Evolutionary conservation across 2,797 vertebrate species (phyloP).

Genomic region (Mormyrops attenuatus): DNA sequence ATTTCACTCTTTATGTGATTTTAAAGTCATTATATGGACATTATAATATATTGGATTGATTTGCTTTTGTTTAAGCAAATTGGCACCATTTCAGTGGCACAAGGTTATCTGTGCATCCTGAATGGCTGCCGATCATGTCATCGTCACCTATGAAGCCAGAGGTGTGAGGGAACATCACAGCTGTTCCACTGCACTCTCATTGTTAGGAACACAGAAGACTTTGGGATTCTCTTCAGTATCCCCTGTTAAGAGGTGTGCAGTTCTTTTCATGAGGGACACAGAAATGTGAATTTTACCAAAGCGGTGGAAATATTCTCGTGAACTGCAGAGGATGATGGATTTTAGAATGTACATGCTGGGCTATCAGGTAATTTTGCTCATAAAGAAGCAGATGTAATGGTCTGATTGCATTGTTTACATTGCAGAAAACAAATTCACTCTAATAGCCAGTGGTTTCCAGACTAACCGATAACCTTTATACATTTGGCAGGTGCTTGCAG

Average conservation of each 20-base stretch:
- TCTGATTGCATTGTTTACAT: not conserved
- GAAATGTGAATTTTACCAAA: not conserved
- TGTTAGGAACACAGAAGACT: not conserved
- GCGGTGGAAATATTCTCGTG: slow-evolving; percentile 18
- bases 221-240: not conserved
- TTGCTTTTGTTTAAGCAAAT: not conserved
- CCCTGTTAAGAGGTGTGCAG: not conserved
- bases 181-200: not conserved
- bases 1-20: not conserved
- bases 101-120: not conserved
- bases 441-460: not conserved
- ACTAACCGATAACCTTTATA: not conserved
- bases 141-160: not conserved
- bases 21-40: not conserved
- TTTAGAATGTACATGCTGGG: slow-evolving; percentile 39
- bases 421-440: not conserved
- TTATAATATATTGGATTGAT: not conserved
- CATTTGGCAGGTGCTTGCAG: not conserved
- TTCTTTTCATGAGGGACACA: not conserved
- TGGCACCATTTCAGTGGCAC: not conserved
- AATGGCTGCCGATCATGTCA: not conserved
- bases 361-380: not conserved
- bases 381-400: not conserved
- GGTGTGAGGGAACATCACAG: not conserved
- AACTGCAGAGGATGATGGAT: slow-evolving; percentile 55